phyloP scores from a whole-genome alignment of 2,888 invertebrate species.

The Drosophila siamana region DNA sequence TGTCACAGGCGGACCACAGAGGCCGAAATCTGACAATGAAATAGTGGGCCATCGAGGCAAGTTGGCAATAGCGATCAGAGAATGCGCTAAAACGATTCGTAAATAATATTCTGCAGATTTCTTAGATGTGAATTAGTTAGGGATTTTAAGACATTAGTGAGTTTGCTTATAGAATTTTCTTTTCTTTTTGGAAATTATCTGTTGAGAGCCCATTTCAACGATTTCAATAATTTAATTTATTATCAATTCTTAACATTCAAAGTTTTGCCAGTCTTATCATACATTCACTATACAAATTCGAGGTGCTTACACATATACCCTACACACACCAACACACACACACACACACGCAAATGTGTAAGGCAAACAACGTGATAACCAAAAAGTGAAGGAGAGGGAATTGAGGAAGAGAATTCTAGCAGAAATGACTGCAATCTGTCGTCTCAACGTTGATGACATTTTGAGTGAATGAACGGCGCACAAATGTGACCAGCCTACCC shows the following conservation, averaged over 20 bases:
- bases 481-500: conserved; percentile 71
- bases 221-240: too few relatives aligned
- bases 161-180: too few relatives aligned
- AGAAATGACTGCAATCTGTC: conserved; percentile 81
- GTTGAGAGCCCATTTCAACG: too few relatives aligned
- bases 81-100: conserved; percentile 14
- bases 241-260: too few relatives aligned
- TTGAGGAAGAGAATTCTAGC: conserved; percentile 43
- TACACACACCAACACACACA: conserved; percentile 16
- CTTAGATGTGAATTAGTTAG: too few relatives aligned
- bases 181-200: too few relatives aligned
- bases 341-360: conserved; percentile 14
- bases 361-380: conserved; percentile 48
- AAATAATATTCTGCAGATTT: too few relatives aligned
- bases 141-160: too few relatives aligned
- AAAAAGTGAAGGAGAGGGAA: conserved; percentile 37
- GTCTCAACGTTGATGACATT: conserved; percentile 81
- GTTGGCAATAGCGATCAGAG: neutral
- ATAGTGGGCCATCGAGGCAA: neutral
- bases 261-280: too few relatives aligned
- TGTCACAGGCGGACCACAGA: conserved; percentile 49
- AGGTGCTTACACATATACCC: conserved; percentile 40
- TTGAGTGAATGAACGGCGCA: conserved; percentile 80
- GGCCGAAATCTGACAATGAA: conserved; percentile 35
- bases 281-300: too few relatives aligned